Evolutionary conservation across 2,888 invertebrate genomes (phyloP), one percentile per base, ranked within the genome.

Genomic region (Hypercompe scribonia): DNA sequence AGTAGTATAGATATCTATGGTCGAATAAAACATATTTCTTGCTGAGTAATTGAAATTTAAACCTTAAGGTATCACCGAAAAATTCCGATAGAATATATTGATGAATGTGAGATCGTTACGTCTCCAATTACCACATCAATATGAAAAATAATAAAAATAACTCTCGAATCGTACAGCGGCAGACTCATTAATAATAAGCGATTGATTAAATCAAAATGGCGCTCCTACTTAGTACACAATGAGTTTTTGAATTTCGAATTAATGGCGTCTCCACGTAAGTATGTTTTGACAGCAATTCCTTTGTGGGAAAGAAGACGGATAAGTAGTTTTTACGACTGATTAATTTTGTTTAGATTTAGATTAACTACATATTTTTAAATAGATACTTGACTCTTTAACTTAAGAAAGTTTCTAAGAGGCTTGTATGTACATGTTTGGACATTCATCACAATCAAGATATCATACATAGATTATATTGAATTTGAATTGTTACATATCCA

Each of bases 151-250:
- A 85, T 81, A 83, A 84, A 85, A 85, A 84, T 79, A 82, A 74
- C 76, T 82, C 68, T 83, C 74, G 75, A 80, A 85, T 83, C 80
- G 79, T 81, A 83, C 78, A 80, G 74, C 79, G 74, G 78, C 76
- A 67, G 76, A 84, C 85, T 88, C 87, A 91, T 91, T 90, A 91
- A 91, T 91, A 91, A 91, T 87, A 86, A 78, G 84, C 89, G 87
- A 88, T 89, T 90, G 91, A 90, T 91, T 90, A 88, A 89, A 90
- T 90, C 88, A 86, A 87, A 89, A 91, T 87, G 87, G 86, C 86
- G 80, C 80, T 84, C 83, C 75, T 79, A 84, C 85, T 88, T 88
- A 81, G 80, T 81, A 87, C 85, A 90, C 87, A 90, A 88, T 86
- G 85, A 84, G 80, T 81, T 86, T 90, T 81, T 79, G 86, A 87